Evolutionary conservation across 1,140 invertebrate species (phyloP).

Genomic region (Lineus longissimus): DNA sequence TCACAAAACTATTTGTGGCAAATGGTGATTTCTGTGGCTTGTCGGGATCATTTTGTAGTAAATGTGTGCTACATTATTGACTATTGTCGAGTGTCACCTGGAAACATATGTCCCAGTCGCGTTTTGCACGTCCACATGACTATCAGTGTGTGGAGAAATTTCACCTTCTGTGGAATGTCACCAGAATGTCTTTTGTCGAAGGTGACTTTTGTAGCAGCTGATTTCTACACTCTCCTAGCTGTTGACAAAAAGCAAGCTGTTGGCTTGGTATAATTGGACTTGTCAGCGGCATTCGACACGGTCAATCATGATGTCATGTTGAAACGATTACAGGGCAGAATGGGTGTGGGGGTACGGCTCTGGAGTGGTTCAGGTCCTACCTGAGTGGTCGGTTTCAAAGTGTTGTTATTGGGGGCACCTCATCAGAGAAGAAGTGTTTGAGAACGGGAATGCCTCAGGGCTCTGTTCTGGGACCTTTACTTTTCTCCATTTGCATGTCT

Average conservation of each 20-base stretch:
- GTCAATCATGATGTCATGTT: conserved; percentile 2
- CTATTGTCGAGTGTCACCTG: too few relatives aligned
- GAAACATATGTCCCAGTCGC: too few relatives aligned
- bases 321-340: not conserved
- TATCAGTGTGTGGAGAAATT: too few relatives aligned
- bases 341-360: not conserved
- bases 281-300: conserved; percentile 2
- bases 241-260: conserved; percentile 3
- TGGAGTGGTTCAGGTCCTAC: conserved; percentile 6
- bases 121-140: too few relatives aligned
- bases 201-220: too few relatives aligned
- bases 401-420: not conserved
- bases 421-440: not conserved
- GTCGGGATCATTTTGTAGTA: too few relatives aligned
- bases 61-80: too few relatives aligned
- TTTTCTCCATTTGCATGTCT: not conserved
- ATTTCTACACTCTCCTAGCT: not conserved
- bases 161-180: too few relatives aligned
- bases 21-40: too few relatives aligned
- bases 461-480: not conserved
- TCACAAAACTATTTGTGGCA: too few relatives aligned
- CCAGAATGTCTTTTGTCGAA: too few relatives aligned
- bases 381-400: not conserved
- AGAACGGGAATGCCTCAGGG: not conserved
- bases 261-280: not conserved